phyloP scores from a whole-genome alignment of 1,140 invertebrate genomes.

The Apis mellifera region DNA sequence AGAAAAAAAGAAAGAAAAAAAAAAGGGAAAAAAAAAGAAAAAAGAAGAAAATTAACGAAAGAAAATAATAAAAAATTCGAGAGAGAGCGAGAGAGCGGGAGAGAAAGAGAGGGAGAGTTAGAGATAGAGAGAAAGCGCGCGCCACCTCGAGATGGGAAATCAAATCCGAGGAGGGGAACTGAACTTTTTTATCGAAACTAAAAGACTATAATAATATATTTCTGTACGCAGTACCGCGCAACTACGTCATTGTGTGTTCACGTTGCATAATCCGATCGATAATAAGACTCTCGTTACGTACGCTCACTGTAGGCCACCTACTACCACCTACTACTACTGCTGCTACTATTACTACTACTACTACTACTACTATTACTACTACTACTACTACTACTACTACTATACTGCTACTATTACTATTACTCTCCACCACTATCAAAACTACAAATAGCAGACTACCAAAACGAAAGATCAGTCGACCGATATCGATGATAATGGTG shows the following conservation, averaged over 20 bases:
- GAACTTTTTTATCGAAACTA: slow-evolving; percentile 82
- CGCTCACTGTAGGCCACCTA: slow-evolving; percentile 74
- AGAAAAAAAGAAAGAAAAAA: background rate
- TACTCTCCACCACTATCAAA: slow-evolving; percentile 56
- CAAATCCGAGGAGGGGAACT: slow-evolving; percentile 79
- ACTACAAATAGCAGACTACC: slow-evolving; percentile 46
- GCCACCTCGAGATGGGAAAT: slow-evolving; percentile 67
- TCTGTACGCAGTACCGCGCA: slow-evolving; percentile 81
- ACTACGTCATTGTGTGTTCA: slow-evolving; percentile 81
- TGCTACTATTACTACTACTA: slow-evolving; percentile 59
- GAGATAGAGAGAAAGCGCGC: slow-evolving; percentile 67
- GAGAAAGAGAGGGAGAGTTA: slow-evolving; percentile 49
- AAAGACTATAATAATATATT: slow-evolving; percentile 82
- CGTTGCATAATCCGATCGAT: slow-evolving; percentile 81
- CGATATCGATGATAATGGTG: slow-evolving; percentile 52
- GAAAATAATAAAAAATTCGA: slow-evolving; percentile 29
- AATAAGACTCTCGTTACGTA: slow-evolving; percentile 80
- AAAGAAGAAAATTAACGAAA: slow-evolving; percentile 47
- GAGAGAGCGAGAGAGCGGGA: slow-evolving; percentile 29
- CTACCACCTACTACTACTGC: slow-evolving; percentile 62
- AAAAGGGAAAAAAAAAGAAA: slow-evolving; percentile 3
- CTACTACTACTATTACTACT: slow-evolving; percentile 33
- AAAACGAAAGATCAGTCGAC: slow-evolving; percentile 61
- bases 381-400: too few species aligned
- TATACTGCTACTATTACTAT: background rate